Percentiles rank a stretch among this genome's conserved stretches.
Evolutionary conservation across 92 coral and sea anemone species (phyloP).

Genomic region (Pocillopora grandis): DNA sequence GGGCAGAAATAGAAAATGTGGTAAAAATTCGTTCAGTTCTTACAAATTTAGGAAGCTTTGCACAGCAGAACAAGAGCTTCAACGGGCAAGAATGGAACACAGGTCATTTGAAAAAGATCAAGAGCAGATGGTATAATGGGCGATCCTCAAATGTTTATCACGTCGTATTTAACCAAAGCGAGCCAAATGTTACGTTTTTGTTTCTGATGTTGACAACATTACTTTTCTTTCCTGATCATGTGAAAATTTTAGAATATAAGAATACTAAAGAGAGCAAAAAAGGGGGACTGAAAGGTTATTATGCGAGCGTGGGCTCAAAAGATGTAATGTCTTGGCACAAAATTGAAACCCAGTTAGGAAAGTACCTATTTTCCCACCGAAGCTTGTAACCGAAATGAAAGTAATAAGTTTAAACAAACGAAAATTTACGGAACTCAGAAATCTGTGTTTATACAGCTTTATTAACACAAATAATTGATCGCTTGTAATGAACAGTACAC

Average conservation of each 20-base stretch:
- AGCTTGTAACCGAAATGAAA: conserved; percentile 17
- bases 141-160: too few relatives aligned
- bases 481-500: conserved; percentile 12
- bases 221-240: too few relatives aligned
- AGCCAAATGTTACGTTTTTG: too few relatives aligned
- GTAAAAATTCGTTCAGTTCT: too few relatives aligned
- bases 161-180: too few relatives aligned
- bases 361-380: background rate
- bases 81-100: too few relatives aligned
- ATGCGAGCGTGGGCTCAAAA: conserved; percentile 1
- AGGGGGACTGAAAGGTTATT: background rate
- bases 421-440: background rate
- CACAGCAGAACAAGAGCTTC: too few relatives aligned
- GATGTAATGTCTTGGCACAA: conserved; percentile 3
- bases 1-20: too few relatives aligned
- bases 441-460: conserved; percentile 24
- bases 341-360: conserved; percentile 9
- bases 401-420: conserved; percentile 7
- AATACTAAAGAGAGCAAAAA: background rate
- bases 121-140: too few relatives aligned
- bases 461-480: background rate
- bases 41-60: too few relatives aligned
- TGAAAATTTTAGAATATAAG: background rate
- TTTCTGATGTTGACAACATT: too few relatives aligned
- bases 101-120: too few relatives aligned